Base-by-base conservation (phyloP, 1,140 invertebrate genomes). In the Bombus soroeensis region DNA sequence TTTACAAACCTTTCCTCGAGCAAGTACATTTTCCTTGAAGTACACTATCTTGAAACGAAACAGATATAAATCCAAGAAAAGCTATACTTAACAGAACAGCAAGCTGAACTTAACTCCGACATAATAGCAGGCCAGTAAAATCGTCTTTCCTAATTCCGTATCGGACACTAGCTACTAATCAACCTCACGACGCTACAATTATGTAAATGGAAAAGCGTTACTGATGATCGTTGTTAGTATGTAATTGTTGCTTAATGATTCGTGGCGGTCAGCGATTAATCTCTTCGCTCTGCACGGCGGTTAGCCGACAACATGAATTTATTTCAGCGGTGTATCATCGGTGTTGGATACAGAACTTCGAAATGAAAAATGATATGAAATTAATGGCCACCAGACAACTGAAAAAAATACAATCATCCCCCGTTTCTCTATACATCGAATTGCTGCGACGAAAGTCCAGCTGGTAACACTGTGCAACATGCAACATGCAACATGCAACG, bases 161-260 rank as follows among this genome's bases (percentile, higher is more conserved):
- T 77, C 41, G 15, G 41, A 25, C 15, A 39, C 72, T 8, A 25
- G 15, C 53, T 57, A 77, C 39, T 37, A 81, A 72, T n/a, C n/a
- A 68, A 28, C 68, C 32, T 57, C 57, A 72, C 43, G 66, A 59
- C 28, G 53, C 39, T 32, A 57, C 53, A 77, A 84, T 84, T 84
- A 84, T 79, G 66, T 84, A 84, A 84, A 84, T 84, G 75, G 83
- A 79, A 84, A 84, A 84, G 76, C 66, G 53, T 79, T 71, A 79
- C 66, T 72, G 82, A 78, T 57, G 76, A 84, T 84, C 76, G 75
- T 79, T 84, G 75, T 62, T 84, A 47, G 47, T 77, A 41, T 72
- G 41, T 79, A 84, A 84, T 84, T 79, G 83, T 70, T 84, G 76
- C 32, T 79, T 84, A 84, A 84, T 84, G 75, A 84, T 84, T 72